Evolutionary conservation across 2,888 invertebrate species (phyloP).

Genomic region (Campoletis raptor): DNA sequence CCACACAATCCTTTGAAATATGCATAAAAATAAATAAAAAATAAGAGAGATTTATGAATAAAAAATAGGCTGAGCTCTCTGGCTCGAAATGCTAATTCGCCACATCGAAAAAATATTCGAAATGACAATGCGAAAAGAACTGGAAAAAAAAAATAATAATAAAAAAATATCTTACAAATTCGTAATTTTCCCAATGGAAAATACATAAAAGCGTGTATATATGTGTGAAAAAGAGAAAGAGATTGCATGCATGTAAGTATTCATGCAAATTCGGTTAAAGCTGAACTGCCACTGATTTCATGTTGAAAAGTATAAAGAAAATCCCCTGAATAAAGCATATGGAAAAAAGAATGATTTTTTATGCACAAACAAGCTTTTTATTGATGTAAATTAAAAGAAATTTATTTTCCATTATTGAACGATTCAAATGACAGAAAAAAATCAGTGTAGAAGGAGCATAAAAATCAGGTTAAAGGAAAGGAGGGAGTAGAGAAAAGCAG

Average conservation of each 20-base stretch:
- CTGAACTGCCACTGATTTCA: constrained; percentile 18
- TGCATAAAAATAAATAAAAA: constrained; percentile 8
- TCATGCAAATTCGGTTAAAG: constrained; percentile 18
- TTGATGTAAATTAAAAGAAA: constrained; percentile 27
- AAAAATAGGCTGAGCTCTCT: constrained; percentile 33
- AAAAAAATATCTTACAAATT: not conserved
- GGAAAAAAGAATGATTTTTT: not conserved
- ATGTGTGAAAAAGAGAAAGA: not conserved
- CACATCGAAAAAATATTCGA: constrained; percentile 19
- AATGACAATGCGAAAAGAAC: not conserved
- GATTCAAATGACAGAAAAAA: not conserved
- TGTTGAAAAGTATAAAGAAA: not conserved
- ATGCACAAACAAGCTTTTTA: not conserved
- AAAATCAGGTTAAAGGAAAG: not conserved
- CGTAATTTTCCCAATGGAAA: not conserved
- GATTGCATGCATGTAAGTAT: not conserved
- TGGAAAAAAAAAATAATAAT: constrained; percentile 1
- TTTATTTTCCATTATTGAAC: constrained; percentile 50
- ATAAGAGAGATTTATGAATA: constrained; percentile 22
- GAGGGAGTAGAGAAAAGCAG: not conserved
- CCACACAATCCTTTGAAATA: constrained; percentile 1
- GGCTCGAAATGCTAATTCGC: constrained; percentile 10
- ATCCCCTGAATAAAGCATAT: not conserved
- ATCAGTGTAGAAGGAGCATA: not conserved
- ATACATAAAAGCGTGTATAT: not conserved